Conservation (phyloP, 2,888 invertebrate genomes). For the Clistopyga incitator region DNA sequence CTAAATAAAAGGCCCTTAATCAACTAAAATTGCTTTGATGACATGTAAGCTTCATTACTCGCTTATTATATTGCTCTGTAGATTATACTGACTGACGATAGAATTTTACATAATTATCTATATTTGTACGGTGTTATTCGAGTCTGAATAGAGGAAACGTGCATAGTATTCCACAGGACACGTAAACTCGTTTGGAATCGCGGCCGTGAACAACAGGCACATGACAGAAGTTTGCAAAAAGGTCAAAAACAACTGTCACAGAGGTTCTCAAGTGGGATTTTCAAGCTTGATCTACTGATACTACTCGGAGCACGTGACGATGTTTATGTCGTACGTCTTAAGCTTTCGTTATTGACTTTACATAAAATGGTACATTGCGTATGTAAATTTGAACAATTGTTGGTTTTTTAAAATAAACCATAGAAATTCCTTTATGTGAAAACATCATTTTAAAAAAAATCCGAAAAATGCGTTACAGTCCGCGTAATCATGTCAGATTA, state of each 20-base stretch:
- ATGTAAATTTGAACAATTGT: too few relatives aligned
- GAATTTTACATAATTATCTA: neutral
- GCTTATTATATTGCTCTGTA: neutral
- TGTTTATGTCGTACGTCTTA: conserved; percentile 2
- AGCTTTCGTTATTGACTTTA: too few relatives aligned
- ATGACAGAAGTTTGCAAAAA: conserved; percentile 60
- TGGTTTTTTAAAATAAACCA: too few relatives aligned
- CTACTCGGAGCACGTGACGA: conserved; percentile 50
- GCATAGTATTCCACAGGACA: conserved; percentile 44
- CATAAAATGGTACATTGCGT: neutral
- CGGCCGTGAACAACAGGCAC: conserved; percentile 54
- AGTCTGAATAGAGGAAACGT: conserved; percentile 40
- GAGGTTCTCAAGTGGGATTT: conserved; percentile 64
- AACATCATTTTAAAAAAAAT: too few relatives aligned
- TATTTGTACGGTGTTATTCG: conserved; percentile 32
- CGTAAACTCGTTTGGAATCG: conserved; percentile 65
- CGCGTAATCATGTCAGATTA: too few relatives aligned
- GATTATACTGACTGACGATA: neutral
- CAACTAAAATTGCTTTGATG: neutral
- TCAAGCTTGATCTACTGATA: conserved; percentile 6
- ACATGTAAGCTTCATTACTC: neutral
- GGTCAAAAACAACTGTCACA: conserved; percentile 54
- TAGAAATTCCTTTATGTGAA: too few relatives aligned
- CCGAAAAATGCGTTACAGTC: too few relatives aligned
- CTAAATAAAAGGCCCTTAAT: too few relatives aligned